A percentile compares a stretch with the other conserved stretches of the same genome.
Conservation (phyloP, 1,140 invertebrate species). For the Phymastichus coffea region DNA sequence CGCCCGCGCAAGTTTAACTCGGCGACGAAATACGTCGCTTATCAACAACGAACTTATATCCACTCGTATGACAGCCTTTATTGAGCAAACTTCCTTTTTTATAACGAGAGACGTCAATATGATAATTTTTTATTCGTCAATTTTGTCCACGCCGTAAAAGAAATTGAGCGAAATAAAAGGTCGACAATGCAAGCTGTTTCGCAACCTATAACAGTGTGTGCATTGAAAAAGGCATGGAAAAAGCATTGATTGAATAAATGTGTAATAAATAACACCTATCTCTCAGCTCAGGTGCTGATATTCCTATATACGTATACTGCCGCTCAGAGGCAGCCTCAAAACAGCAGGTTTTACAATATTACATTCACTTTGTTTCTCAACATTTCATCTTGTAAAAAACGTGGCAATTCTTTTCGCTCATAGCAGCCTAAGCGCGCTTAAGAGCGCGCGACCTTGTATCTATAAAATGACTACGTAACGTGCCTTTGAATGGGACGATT, state of each 20-base stretch:
- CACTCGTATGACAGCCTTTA: too few species aligned
- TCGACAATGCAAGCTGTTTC: slow-evolving; percentile 2
- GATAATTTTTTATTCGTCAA: not conserved
- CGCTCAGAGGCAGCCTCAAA: not conserved
- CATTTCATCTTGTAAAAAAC: slow-evolving; percentile 22
- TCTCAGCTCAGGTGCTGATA: slow-evolving; percentile 14
- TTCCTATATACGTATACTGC: not conserved
- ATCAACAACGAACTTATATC: not conserved
- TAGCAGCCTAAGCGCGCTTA: too few species aligned
- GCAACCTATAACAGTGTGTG: slow-evolving; percentile 8
- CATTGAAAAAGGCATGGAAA: slow-evolving; percentile 10
- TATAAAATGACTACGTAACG: not conserved
- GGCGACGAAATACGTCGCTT: not conserved
- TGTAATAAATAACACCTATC: slow-evolving; percentile 29
- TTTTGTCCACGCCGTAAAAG: not conserved
- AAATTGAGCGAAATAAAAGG: too few species aligned
- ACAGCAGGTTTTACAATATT: slow-evolving; percentile 18
- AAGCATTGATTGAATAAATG: slow-evolving; percentile 26
- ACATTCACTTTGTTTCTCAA: slow-evolving; percentile 30
- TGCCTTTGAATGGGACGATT: not conserved
- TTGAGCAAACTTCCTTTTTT: too few species aligned
- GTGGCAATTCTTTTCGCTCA: slow-evolving; percentile 2
- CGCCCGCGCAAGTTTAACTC: not conserved
- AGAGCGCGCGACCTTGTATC: slow-evolving; percentile 18
- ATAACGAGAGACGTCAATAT: too few species aligned